These are phyloP conservation scores for Lucilia sericata DNA, from an alignment of 1,140 invertebrate genomes.

Conservation along the genomic window DNA sequence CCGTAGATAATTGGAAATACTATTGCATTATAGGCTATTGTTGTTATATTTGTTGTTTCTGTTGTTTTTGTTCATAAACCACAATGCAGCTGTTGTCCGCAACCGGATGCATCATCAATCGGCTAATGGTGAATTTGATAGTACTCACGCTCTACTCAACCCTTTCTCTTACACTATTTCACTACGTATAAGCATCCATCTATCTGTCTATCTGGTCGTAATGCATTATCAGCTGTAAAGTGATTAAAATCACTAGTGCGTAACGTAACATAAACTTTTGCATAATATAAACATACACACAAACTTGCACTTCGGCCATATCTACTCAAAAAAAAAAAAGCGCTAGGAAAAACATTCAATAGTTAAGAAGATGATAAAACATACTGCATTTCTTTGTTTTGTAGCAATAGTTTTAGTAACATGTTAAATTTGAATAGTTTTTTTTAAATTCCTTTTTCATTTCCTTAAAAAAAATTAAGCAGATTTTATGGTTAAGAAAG, in stretches of 20 bases:
- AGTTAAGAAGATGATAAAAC: no score
- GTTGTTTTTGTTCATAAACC: constrained; percentile 19
- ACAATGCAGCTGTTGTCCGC: constrained; percentile 31
- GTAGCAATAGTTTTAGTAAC: neutral
- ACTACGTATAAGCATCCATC: neutral
- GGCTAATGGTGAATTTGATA: constrained; percentile 29
- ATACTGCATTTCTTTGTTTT: neutral
- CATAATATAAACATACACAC: neutral
- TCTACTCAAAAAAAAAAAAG: neutral
- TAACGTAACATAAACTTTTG: constrained; percentile 14
- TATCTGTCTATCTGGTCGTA: neutral
- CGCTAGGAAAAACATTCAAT: neutral
- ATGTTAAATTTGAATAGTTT: neutral
- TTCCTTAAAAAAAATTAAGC: neutral
- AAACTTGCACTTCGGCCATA: neutral
- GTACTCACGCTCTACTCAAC: neutral
- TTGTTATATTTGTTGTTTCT: neutral
- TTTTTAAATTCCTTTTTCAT: neutral
- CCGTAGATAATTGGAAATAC: constrained; percentile 26
- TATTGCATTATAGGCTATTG: neutral
- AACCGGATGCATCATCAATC: constrained; percentile 23
- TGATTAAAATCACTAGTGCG: constrained; percentile 31
- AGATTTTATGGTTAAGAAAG: neutral
- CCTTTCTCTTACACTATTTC: neutral
- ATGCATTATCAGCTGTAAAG: constrained; percentile 22